Percentiles rank a stretch among this genome's conserved stretches.
phyloP scores from a whole-genome alignment of 2,888 invertebrate genomes.

The Camponotus fellah region DNA sequence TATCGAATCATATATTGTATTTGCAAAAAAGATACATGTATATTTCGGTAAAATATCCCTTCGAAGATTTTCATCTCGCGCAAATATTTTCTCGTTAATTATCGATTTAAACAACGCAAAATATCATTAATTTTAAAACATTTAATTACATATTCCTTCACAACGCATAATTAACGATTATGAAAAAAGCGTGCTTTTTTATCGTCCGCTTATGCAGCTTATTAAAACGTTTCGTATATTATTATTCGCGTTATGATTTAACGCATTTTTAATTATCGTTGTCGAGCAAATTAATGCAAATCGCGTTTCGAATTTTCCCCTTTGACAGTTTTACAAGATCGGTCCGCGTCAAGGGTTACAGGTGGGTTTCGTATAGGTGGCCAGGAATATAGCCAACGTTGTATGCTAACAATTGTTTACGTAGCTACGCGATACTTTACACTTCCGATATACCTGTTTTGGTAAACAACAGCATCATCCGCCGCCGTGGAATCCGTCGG shows the following conservation, averaged over 20 bases:
- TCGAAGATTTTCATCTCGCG: not conserved
- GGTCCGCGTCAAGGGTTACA: not conserved
- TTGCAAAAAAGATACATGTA: not conserved
- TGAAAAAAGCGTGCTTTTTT: not conserved
- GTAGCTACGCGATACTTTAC: slow-evolving; percentile 30
- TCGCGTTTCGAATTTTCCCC: slow-evolving; percentile 1
- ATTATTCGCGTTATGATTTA: not conserved
- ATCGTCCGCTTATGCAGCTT: not conserved
- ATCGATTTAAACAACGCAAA: slow-evolving; percentile 27
- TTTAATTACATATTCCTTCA: slow-evolving; percentile 25
- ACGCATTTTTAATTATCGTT: slow-evolving; percentile 34
- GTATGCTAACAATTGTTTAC: slow-evolving; percentile 50
- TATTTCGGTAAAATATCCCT: not conserved
- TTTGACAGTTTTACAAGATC: not conserved
- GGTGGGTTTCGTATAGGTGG: slow-evolving; percentile 3
- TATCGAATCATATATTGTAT: not conserved
- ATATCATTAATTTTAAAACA: slow-evolving; percentile 3
- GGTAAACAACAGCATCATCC: slow-evolving; percentile 41
- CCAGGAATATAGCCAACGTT: not conserved
- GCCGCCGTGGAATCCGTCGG: slow-evolving; percentile 29
- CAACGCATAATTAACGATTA: slow-evolving; percentile 12
- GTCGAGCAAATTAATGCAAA: not conserved
- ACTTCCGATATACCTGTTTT: slow-evolving; percentile 52
- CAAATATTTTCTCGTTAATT: slow-evolving; percentile 1
- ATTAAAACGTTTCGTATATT: slow-evolving; percentile 2